Evolutionary conservation across 1,140 invertebrate species (phyloP).

Genomic region (Harpegnathos saltator): DNA sequence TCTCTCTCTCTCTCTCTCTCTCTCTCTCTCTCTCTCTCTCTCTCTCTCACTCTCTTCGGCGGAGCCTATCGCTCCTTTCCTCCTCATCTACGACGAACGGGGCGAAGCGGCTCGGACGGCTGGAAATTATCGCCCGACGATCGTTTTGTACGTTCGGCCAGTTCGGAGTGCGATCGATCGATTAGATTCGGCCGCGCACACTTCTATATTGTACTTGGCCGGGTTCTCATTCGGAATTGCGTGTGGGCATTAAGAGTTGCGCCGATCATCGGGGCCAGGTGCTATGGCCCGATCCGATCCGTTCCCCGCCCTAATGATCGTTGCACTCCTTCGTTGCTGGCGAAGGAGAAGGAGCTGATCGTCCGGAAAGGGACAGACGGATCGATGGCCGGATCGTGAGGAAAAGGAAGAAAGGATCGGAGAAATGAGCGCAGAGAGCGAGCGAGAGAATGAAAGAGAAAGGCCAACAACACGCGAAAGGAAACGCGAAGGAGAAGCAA

Average conservation of each 20-base stretch:
- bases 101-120: constrained; percentile 27
- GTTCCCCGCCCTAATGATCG: constrained; percentile 74
- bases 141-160: constrained; percentile 30
- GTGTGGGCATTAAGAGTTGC: constrained; percentile 68
- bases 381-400: constrained; percentile 5
- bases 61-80: too few relatives aligned
- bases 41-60: too few relatives aligned
- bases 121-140: constrained; percentile 48
- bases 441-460: not conserved
- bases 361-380: constrained; percentile 9
- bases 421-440: constrained; percentile 21
- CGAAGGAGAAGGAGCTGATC: constrained; percentile 36
- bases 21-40: too few relatives aligned
- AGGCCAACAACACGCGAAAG: not conserved
- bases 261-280: constrained; percentile 72
- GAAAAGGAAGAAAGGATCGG: constrained; percentile 31
- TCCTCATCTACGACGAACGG: not conserved
- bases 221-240: constrained; percentile 68
- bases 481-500: not conserved
- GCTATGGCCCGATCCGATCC: constrained; percentile 67
- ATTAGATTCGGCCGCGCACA: constrained; percentile 57
- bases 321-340: constrained; percentile 44
- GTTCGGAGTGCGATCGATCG: constrained; percentile 60
- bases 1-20: too few relatives aligned
- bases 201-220: constrained; percentile 44